Evolutionary conservation across 2,113 vertebrate species (phyloP).

Genomic region (Peromyscus leucopus): DNA sequence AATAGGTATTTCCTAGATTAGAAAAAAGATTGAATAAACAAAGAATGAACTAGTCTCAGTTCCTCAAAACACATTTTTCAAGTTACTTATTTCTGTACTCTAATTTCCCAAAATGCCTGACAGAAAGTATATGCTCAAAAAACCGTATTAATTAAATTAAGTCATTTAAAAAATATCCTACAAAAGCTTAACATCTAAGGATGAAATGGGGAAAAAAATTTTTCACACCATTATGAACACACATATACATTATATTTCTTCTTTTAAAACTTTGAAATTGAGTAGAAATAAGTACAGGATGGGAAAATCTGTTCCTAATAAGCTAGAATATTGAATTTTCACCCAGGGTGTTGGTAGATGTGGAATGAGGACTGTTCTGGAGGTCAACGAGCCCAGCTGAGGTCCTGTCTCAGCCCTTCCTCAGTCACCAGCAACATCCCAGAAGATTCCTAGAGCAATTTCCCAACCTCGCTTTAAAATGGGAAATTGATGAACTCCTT

Average conservation of each 20-base stretch:
- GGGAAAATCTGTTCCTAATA: constrained; percentile 77
- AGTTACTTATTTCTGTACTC: constrained; percentile 11
- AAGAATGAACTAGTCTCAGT: not conserved
- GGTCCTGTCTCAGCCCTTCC: constrained; percentile 22
- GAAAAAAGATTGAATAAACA: not conserved
- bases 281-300: constrained; percentile 59
- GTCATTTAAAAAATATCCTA: not conserved
- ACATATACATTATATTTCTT: constrained; percentile 14
- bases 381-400: constrained; percentile 46
- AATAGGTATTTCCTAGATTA: not conserved
- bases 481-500: constrained; percentile 73
- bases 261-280: constrained; percentile 72
- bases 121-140: constrained; percentile 54
- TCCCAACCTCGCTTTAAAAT: constrained; percentile 60
- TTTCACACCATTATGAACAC: not conserved
- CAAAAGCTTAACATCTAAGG: not conserved
- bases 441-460: constrained; percentile 57
- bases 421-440: constrained; percentile 26
- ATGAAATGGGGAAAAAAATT: constrained; percentile 12
- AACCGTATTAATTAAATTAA: constrained; percentile 53
- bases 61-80: not conserved
- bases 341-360: constrained; percentile 68
- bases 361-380: constrained; percentile 55
- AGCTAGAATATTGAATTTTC: constrained; percentile 76
- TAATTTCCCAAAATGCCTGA: not conserved